phyloP scores from a whole-genome alignment of 2,888 invertebrate species.

The Orchesellides sinensis region DNA sequence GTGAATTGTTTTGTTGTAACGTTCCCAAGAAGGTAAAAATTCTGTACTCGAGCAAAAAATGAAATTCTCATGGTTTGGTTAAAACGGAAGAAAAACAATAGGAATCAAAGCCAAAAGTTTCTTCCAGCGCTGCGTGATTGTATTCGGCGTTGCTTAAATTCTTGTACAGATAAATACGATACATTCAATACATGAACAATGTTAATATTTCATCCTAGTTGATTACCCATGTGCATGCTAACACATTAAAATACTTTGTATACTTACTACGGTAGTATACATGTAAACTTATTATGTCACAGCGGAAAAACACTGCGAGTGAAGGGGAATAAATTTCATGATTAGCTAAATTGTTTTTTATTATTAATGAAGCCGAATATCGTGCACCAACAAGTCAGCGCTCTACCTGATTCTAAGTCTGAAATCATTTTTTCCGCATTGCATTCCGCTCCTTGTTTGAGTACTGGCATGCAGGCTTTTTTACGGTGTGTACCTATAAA shows the following conservation, averaged over 20 bases:
- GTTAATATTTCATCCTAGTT: not conserved
- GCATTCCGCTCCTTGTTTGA: not conserved
- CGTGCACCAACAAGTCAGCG: slow-evolving; percentile 55
- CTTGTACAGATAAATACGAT: too few species aligned
- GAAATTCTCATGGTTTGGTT: slow-evolving; percentile 31
- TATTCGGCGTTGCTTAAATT: too few species aligned
- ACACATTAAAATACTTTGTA: not conserved
- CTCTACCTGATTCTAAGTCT: slow-evolving; percentile 28
- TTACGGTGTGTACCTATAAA: not conserved
- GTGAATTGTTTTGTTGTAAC: not conserved
- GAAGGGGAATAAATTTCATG: slow-evolving; percentile 62
- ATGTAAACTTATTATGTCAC: slow-evolving; percentile 39
- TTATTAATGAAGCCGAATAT: slow-evolving; percentile 65
- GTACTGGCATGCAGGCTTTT: not conserved
- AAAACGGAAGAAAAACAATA: slow-evolving; percentile 43
- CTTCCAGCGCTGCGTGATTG: slow-evolving; percentile 31
- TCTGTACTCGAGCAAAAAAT: slow-evolving; percentile 28
- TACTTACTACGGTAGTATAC: not conserved
- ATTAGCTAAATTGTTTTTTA: slow-evolving; percentile 65
- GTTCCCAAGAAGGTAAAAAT: not conserved
- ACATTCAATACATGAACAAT: too few species aligned
- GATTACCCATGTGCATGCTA: slow-evolving; percentile 14
- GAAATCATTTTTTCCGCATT: slow-evolving; percentile 15
- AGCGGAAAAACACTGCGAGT: slow-evolving; percentile 50
- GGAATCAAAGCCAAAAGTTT: too few species aligned